Evolutionary conservation across 2,888 invertebrate species (phyloP), one percentile per base, ranked within the genome.

Genomic region (Pristionchus japonicus): DNA sequence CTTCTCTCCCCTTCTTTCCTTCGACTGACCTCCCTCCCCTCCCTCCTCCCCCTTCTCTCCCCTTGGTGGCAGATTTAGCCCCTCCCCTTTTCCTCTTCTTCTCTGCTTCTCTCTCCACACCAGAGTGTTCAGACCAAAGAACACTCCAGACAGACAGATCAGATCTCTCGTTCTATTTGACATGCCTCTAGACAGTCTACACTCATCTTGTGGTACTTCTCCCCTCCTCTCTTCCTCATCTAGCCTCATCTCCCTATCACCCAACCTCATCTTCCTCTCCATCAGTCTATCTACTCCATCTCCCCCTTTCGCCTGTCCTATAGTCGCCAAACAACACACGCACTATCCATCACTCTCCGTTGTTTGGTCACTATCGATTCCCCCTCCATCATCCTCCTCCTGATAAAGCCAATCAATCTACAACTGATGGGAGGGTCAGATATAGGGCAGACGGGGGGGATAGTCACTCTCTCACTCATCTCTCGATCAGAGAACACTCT

Each of bases 21-120:
- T 43, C 43, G 77, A 77, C 77, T 77, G 77, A 77, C 77, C 77
- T 77, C 77, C 43, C 77, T 43, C 40, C 77, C 43, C 77, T 43
- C 40, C 40, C 40, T 23, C 52, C 23, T 37, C 20, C 34, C 31
- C 20, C 34, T 20, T 37, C 37, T 70, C 70, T 70, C 70, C 70
- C 47, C 77, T 77, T 77, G 77, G 77, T 77, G 77, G 77, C 77
- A 77, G 77, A 77, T 77, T 77, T 43, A 77, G 77, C 77, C 77
- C 77, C 77, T 77, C 77, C 77, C 77, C 77, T 47, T 77, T 77
- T 77, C 77, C 77, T 77, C 47, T 77, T 1, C n/a, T 23, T 77
- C 77, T 77, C 77, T 77, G 27, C 43, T 77, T 77, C 77, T 77
- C 77, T 77, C 77, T n/a, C n/a, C 17, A n/a, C 74, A 77, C 43